Evolutionary conservation across 2,113 vertebrate genomes (phyloP).

Genomic region (Aepyceros melampus): DNA sequence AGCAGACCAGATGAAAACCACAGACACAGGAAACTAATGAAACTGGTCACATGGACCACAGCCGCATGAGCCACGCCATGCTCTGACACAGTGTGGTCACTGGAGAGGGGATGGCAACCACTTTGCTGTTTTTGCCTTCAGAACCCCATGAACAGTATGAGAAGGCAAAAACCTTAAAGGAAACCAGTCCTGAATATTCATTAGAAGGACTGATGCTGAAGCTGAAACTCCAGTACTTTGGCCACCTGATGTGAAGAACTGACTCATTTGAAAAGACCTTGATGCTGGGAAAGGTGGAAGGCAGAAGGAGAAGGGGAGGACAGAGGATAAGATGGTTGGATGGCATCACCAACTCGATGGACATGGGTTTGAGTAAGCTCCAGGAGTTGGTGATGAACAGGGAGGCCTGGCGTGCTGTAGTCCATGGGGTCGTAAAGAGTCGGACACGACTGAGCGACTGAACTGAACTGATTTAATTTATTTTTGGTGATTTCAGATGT

Average conservation of each 20-base stretch:
- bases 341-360: not conserved
- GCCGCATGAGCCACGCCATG: not conserved
- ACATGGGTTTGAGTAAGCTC: not conserved
- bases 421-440: not conserved
- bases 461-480: not conserved
- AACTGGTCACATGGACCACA: not conserved
- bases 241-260: not conserved
- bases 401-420: not conserved
- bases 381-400: not conserved
- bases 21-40: not conserved
- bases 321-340: not conserved
- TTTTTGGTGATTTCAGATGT: conserved; percentile 12
- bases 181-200: not conserved
- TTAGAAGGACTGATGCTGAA: not conserved
- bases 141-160: not conserved
- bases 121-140: not conserved
- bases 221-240: not conserved
- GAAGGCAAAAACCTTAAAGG: not conserved
- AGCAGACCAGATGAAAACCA: not conserved
- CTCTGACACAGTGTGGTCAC: not conserved
- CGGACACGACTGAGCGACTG: not conserved
- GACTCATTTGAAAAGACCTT: not conserved
- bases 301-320: not conserved
- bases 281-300: not conserved
- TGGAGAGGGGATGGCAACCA: not conserved